Evolutionary conservation across 2,113 vertebrate genomes (phyloP).

Genomic region (Siniperca chuatsi): DNA sequence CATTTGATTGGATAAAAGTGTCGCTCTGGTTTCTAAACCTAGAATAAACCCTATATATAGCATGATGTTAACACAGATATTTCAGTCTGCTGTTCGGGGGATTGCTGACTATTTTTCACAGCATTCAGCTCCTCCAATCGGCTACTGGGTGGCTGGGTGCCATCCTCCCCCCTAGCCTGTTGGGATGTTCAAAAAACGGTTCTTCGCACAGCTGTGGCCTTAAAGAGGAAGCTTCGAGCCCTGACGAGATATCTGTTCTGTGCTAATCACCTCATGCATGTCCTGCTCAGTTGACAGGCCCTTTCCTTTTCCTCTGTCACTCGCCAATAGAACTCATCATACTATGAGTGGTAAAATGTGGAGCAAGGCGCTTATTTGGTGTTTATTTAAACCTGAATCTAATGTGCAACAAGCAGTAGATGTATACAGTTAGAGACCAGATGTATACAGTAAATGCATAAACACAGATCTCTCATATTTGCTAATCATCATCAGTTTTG

Average conservation of each 20-base stretch:
- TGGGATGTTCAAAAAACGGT: constrained; percentile 42
- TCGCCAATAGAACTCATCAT: not conserved
- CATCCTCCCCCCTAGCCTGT: constrained; percentile 11
- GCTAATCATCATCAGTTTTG: not conserved
- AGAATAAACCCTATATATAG: constrained; percentile 72
- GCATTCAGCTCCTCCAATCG: constrained; percentile 39
- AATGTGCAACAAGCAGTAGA: not conserved
- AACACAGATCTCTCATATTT: constrained; percentile 12
- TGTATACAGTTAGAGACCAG: not conserved
- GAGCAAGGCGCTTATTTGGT: not conserved
- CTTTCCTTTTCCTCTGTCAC: constrained; percentile 54
- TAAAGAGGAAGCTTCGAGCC: constrained; percentile 64
- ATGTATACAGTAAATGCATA: not conserved
- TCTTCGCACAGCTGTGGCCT: constrained; percentile 60
- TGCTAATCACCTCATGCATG: constrained; percentile 68
- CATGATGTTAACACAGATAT: constrained; percentile 62
- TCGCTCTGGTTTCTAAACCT: constrained; percentile 69
- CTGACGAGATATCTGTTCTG: constrained; percentile 53
- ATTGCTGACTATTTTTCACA: constrained; percentile 54
- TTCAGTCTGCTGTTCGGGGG: constrained; percentile 46
- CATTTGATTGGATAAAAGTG: constrained; percentile 63
- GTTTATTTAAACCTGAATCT: constrained; percentile 1
- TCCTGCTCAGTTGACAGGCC: constrained; percentile 61
- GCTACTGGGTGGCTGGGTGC: constrained; percentile 17
- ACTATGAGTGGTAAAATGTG: not conserved